Evolutionary conservation across 2,797 vertebrate genomes (phyloP), one percentile per base, ranked within the genome.

Genomic region (Channa striata): DNA sequence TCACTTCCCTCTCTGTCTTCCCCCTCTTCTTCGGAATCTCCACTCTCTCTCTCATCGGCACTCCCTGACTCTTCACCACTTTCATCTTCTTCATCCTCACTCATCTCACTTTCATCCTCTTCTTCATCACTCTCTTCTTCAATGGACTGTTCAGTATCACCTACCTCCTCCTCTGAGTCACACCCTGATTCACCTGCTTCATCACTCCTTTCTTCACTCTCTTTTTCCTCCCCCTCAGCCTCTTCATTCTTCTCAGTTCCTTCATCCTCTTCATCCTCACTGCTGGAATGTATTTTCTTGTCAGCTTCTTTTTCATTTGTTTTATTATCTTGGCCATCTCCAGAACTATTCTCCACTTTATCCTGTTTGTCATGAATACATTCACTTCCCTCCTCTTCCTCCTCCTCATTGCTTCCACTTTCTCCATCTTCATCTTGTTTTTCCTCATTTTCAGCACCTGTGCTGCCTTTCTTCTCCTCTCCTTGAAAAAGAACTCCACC

Each of bases 31-130:
- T 69, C 63, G 5, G 52, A 53, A 12, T 58, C 74, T 67, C 62
- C 21, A 12, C 54, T 77, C 36, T 20, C 49, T 65, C 57, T 63
- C 16, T 47, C 42, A 19, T n/a, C 20, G n/a, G 14, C 42, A 1
- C 52, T 67, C 39, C 57, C 54, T 0, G 59, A 76, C 43, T 81
- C 80, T 33, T 77, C 71, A 13, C 3, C 2, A 12, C 50, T 73
- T 54, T 77, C 69, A 20, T 78, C 60, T 19, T 84, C 79, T 43
- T 87, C 76, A 25, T 70, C 61, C 30, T 84, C 63, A 56, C 60
- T 75, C 50, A 46, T 49, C 6, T 59, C 59, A 30, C 60, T 73
- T 2, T 66, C 81, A 5, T 78, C 67, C 40, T 76, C 78, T 40
- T 80, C 52, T 5, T 72, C 74, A 59, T 72, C 37, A 21, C 50